phyloP scores from a whole-genome alignment of 2,888 invertebrate species.

The Thymelicus acteon region DNA sequence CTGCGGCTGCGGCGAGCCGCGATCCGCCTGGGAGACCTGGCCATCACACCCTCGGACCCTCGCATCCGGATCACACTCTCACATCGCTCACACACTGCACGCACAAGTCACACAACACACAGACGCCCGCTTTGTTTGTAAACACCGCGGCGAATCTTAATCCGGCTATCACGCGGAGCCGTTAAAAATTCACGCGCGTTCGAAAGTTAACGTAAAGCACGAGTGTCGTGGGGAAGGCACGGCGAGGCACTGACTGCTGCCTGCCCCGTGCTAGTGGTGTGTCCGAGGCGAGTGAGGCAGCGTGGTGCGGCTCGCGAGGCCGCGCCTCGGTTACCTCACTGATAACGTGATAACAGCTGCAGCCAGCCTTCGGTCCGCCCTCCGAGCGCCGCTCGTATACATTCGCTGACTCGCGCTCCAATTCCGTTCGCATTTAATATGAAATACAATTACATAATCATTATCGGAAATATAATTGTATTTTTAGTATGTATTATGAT shows the following conservation, averaged over 20 bases:
- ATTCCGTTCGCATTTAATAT: conserved; percentile 10
- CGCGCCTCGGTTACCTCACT: conserved; percentile 54
- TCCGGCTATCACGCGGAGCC: conserved; percentile 31
- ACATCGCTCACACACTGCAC: conserved; percentile 40
- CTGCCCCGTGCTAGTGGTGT: conserved; percentile 30
- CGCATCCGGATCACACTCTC: conserved; percentile 22
- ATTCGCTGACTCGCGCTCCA: conserved; percentile 10
- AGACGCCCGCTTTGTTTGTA: conserved; percentile 43
- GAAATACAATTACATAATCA: conserved; percentile 5
- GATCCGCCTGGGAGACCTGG: conserved; percentile 74
- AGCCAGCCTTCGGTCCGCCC: conserved; percentile 22
- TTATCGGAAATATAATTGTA: neutral
- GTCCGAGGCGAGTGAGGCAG: conserved; percentile 25
- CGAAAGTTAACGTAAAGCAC: conserved; percentile 54
- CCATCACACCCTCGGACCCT: conserved; percentile 56
- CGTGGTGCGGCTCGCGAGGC: conserved; percentile 39
- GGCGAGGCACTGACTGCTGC: conserved; percentile 59
- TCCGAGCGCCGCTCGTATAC: conserved; percentile 13
- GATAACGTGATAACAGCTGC: conserved; percentile 55
- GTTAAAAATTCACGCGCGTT: conserved; percentile 30
- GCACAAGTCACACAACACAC: conserved; percentile 43
- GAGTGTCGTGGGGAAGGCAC: conserved; percentile 64
- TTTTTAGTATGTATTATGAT: no score
- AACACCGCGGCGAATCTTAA: conserved; percentile 40
- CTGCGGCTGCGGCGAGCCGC: conserved; percentile 68